phyloP scores from a whole-genome alignment of 2,113 vertebrate genomes.

The Sus scrofa region DNA sequence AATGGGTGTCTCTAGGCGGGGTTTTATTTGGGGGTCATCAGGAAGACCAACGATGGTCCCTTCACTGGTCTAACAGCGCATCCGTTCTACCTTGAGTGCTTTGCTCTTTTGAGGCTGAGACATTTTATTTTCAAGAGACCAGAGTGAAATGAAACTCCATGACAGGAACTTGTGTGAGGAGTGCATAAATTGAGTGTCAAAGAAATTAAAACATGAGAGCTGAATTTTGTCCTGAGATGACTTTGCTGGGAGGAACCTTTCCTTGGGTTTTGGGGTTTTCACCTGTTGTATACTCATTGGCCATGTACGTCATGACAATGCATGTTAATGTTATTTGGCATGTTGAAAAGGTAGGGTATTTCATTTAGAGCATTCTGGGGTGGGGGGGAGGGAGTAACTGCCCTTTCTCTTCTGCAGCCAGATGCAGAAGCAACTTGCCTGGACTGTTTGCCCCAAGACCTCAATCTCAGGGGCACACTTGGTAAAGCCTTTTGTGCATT shows the following conservation, averaged over 20 bases:
- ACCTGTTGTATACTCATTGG: background rate
- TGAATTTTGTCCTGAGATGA: background rate
- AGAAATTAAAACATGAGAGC: background rate
- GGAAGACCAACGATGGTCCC: background rate
- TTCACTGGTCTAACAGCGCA: background rate
- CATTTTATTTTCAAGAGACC: background rate
- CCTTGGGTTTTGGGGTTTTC: background rate
- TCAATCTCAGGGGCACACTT: fast-evolving
- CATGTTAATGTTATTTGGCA: background rate
- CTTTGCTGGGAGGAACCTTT: background rate
- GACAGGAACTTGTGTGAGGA: background rate
- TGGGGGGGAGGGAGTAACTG: background rate
- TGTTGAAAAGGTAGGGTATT: background rate
- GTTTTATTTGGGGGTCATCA: background rate
- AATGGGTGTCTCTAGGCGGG: background rate
- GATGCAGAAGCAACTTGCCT: background rate
- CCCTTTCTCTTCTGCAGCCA: background rate
- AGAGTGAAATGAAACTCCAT: background rate
- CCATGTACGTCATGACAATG: background rate
- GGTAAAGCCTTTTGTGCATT: background rate
- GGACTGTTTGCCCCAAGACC: too few species aligned
- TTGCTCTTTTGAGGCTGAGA: background rate
- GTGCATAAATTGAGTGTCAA: background rate
- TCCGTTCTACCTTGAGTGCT: background rate
- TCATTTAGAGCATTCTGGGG: background rate